Base-by-base conservation (phyloP, 2,888 invertebrate genomes). In the Amiota communis region DNA sequence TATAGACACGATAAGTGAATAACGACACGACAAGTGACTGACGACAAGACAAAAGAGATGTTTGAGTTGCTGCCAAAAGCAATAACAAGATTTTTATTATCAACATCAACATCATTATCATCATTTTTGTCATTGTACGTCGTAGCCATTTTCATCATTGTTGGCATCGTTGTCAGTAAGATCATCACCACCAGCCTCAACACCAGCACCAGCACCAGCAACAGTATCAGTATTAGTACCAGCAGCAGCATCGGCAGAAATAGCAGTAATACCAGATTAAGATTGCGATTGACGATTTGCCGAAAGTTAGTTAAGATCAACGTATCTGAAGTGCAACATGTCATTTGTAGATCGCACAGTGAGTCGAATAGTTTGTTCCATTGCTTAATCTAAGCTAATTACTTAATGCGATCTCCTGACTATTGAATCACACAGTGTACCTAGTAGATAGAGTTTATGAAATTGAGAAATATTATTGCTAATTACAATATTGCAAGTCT, bases 271-370 rank as follows among this genome's bases (percentile, higher is more conserved):
- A 72, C 68, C 61, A 74, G 47, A 36, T 6, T 36, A 2, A 36
- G 36, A 36, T 36, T 36, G 36, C 70, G 63, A 23, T 67, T 20
- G 12, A 46, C 63, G 46, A 17, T 56, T 15, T 17, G 61, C 53
- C 48, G 47, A 74, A 75, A 36, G 74, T 68, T 79, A 78, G 83
- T 85, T 85, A 84, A 85, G 83, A 86, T 81, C 76, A 68, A 23
- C 12, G 79, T 76, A 68, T 59, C 59, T 76, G 68, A 70, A 72
- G 71, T 77, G 77, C 76, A 79, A 68, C 75, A 81, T 81, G 86
- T 74, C 86, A 85, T 79, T 86, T 78, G 80, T 75, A 73, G 72
- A 74, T 78, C 79, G 78, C 71, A 74, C 77, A 71, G 76, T 80
- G 77, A 78, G 71, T 77, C 77, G 79, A 77, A 75, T 77, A 82